Evolutionary conservation across 2,113 vertebrate genomes (phyloP), one percentile per base, ranked within the genome.

Genomic region (Ameiurus melas): DNA sequence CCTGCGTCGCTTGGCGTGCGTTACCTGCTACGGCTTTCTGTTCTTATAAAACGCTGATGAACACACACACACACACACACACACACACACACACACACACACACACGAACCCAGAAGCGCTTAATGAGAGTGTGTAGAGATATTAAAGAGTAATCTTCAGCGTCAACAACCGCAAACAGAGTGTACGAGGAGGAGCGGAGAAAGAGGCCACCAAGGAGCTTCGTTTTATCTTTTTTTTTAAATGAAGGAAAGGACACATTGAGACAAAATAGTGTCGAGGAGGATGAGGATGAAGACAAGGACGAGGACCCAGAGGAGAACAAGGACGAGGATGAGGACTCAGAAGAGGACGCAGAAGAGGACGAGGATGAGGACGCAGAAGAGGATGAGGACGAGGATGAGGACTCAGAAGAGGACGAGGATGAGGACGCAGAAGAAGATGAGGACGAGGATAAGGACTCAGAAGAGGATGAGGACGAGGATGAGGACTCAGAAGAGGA

Each of bases 21-120:
- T 94, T 94, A 96, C 95, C 95, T 96, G 94, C 92, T 94, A 94
- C 71, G 93, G 93, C 94, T 94, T 94, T 94, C 93, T 93, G 94
- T 95, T 95, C 94, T 94, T 92, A 94, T 93, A 94, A 94, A 91
- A 93, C 92, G 7, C 92, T 92, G 92, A 95, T 93, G 93, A 47
- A 70, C n/a, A 70, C 0, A 16, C 3, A 70, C 12, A 33, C 62
- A 30, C 66, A 51, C 47, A 51, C 47, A 51, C 47, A 51, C 47
- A 51, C 47, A 51, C 9, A 51, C 47, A 51, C 47, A 10, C 47
- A 51, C 47, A 51, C 47, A 51, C 47, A 47, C 43, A 47, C 43
- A 47, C 43, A 8, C 47, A 10, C 9, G 9, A 9, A 51, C 47
- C 47, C 47, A 51, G 47, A 51, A 92, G 92, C 90, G 93, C 92